Evolutionary conservation across 2,113 vertebrate species (phyloP), one percentile per base, ranked within the genome.

Genomic region (Trematomus loennbergii): DNA sequence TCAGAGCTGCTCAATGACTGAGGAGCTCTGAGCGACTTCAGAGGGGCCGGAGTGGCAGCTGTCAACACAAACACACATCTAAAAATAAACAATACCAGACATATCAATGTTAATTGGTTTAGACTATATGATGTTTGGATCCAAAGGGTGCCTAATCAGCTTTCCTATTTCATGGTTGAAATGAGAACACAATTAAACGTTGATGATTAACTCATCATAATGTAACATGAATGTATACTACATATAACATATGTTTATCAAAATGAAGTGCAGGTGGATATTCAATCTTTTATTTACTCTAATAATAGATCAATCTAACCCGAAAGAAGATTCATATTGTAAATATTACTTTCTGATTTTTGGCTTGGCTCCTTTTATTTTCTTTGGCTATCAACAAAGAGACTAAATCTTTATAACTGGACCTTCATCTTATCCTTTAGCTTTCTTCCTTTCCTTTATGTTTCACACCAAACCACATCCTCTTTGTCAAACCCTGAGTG

Each of bases 21-120:
- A 5, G 54, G 63, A 49, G 71, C 72, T 2, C 63, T 9, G 60
- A 36, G 22, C 63, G 59, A 63, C 69, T 75, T 83, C 82, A 83
- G 72, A 85, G 65, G 36, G 58, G 66, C 16, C 25, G 67, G 86
- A 88, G 53, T 79, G 82, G 61, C 84, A 81, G 79, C 70, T 67
- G 79, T 78, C 78, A 78, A 8, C 33, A 33, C 48, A 12, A 46
- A 43, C 8, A 12, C n/a, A 33, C 7, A 25, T 12, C 18, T 60
- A 50, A 45, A 63, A 36, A 57, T 2, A 79, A 73, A 63, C 52
- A 12, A 74, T 0, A 22, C 53, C 0, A 55, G 48, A 61, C 36
- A 20, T 36, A 5, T 64, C 63, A n/a, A 9, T 48, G 5, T 18
- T 18, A 58, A 57, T 16, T 53, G 46, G 5, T 49, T 55, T n/a